These are phyloP conservation scores for Malurus cyaneus DNA, from an alignment of 2,113 vertebrate genomes.

Conservation along the genomic window DNA sequence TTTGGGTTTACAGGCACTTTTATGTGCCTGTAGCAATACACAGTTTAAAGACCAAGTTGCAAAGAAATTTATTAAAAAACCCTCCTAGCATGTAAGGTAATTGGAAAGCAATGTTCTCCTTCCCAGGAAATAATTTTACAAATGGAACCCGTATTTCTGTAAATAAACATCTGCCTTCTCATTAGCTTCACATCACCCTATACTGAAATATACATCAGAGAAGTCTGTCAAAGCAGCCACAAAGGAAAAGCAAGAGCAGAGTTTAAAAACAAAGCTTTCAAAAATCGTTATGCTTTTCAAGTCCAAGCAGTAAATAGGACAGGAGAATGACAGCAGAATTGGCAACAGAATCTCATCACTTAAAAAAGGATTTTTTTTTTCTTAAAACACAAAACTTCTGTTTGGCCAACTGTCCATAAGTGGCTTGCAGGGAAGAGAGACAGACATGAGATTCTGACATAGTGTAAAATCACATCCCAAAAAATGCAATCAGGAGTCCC, in stretches of 20 bases:
- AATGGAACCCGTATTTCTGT: constrained; percentile 34
- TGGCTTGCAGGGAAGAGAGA: background rate
- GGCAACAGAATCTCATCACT: constrained; percentile 14
- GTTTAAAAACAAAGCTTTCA: constrained; percentile 62
- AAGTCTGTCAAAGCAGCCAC: constrained; percentile 44
- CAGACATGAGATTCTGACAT: background rate
- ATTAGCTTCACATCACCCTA: constrained; percentile 48
- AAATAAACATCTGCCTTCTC: constrained; percentile 39
- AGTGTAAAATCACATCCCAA: background rate
- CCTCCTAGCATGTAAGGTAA: background rate
- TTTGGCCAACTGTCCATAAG: constrained; percentile 35
- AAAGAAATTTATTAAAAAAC: background rate
- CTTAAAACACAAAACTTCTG: background rate
- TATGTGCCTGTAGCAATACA: background rate
- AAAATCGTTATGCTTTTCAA: constrained; percentile 53
- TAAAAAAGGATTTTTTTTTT: background rate
- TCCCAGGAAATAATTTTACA: constrained; percentile 49
- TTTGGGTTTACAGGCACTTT: background rate
- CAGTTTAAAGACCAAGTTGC: background rate
- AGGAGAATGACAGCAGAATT: constrained; percentile 50
- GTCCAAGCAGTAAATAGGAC: constrained; percentile 14
- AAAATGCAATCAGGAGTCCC: background rate
- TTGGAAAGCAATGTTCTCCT: constrained; percentile 10
- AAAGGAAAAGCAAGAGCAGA: constrained; percentile 46
- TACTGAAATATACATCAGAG: constrained; percentile 63